Percentiles rank a stretch among this genome's conserved stretches.
Evolutionary conservation across 1,140 invertebrate species (phyloP).

Genomic region (Anagrus nilaparvatae): DNA sequence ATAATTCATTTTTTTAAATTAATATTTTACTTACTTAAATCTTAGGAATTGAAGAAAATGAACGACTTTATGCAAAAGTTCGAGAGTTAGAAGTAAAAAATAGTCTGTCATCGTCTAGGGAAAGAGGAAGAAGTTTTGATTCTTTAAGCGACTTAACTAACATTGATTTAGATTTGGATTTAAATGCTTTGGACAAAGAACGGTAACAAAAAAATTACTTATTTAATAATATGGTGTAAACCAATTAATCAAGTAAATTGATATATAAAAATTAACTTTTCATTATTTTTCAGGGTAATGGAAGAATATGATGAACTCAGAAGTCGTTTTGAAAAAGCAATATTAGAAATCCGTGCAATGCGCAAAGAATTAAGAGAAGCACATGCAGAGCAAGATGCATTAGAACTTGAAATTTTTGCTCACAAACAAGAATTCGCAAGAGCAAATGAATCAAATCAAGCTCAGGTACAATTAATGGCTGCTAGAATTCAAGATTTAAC

Average conservation of each 20-base stretch:
- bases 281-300: conserved; percentile 45
- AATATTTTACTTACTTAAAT: conserved; percentile 4
- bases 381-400: conserved; percentile 64
- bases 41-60: conserved; percentile 62
- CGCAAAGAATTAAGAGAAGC: conserved; percentile 72
- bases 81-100: conserved; percentile 57
- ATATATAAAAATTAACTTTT: not conserved
- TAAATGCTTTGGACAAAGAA: conserved; percentile 64
- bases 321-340: conserved; percentile 67
- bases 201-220: conserved; percentile 28
- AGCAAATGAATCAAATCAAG: conserved; percentile 56
- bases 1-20: not conserved
- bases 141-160: conserved; percentile 73
- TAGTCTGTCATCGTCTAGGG: conserved; percentile 41
- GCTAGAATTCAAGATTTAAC: conserved; percentile 77
- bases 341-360: conserved; percentile 71
- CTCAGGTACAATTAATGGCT: conserved; percentile 69
- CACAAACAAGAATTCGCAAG: conserved; percentile 61
- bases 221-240: not conserved
- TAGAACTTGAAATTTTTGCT: conserved; percentile 65
- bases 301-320: conserved; percentile 70
- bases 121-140: conserved; percentile 57
- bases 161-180: conserved; percentile 63
- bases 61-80: conserved; percentile 55
- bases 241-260: not conserved